phyloP scores from a whole-genome alignment of 2,113 vertebrate species.

The Ursus arctos region DNA sequence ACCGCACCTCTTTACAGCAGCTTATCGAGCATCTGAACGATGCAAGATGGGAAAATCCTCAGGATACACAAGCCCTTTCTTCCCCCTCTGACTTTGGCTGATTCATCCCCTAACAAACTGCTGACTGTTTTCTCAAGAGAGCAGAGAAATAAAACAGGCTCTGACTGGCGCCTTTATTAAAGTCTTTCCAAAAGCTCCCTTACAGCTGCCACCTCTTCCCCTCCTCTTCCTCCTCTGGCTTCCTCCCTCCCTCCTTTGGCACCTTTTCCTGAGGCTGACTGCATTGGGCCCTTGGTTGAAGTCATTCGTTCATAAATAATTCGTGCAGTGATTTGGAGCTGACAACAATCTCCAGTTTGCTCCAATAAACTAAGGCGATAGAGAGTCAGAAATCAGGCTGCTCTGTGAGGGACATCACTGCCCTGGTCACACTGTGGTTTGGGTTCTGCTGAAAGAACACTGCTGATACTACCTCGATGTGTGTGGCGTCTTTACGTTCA shows the following conservation, averaged over 20 bases:
- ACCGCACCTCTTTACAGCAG: too few species aligned
- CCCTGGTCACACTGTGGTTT: background rate
- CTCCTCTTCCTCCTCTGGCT: background rate
- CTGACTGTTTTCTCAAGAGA: background rate
- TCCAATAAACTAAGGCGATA: background rate
- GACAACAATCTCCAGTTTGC: background rate
- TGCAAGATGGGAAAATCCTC: background rate
- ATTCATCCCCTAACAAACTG: background rate
- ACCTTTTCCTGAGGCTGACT: background rate
- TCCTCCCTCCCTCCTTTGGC: background rate
- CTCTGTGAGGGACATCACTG: background rate
- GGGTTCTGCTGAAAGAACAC: background rate
- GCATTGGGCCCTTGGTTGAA: background rate
- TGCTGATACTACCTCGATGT: background rate
- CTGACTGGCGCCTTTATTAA: background rate
- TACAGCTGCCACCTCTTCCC: background rate
- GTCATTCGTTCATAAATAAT: constrained; percentile 41
- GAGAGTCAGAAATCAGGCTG: background rate
- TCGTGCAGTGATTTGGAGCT: background rate
- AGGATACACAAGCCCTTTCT: background rate
- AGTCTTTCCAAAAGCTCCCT: background rate
- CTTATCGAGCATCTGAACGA: background rate
- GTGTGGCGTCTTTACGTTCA: background rate
- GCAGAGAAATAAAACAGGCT: background rate
- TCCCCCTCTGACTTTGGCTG: background rate